Conservation (phyloP, 1,140 invertebrate genomes). For the Cydia amplana region DNA sequence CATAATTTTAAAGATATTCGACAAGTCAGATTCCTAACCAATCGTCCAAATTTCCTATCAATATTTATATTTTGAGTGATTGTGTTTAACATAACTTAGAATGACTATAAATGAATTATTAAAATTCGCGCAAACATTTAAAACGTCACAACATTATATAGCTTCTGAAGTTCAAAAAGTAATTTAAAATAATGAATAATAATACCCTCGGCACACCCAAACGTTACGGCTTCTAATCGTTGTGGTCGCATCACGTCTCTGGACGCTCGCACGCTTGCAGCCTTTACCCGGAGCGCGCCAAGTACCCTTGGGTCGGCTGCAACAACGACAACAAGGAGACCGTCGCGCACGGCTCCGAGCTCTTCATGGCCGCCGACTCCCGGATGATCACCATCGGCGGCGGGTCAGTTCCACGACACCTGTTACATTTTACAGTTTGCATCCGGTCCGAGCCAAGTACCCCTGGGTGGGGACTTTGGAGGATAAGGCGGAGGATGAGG, state of each 20-base stretch:
- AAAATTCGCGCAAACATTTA: too few species aligned
- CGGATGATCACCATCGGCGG: conserved; percentile 96
- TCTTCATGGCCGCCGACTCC: conserved; percentile 98
- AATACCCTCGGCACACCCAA: not conserved
- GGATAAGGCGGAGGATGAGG: conserved; percentile 72
- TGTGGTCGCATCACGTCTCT: not conserved
- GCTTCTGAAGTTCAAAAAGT: too few species aligned
- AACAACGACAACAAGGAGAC: conserved; percentile 79
- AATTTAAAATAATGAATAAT: not conserved
- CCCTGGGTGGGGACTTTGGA: conserved; percentile 89
- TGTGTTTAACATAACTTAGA: too few species aligned
- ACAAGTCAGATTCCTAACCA: too few species aligned
- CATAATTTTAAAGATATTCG: too few species aligned
- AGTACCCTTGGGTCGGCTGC: conserved; percentile 95
- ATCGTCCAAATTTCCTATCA: too few species aligned
- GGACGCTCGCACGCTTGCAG: conserved; percentile 63
- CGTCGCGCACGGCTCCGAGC: conserved; percentile 89
- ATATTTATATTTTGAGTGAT: too few species aligned
- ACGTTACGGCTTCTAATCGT: not conserved
- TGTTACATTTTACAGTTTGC: conserved; percentile 77
- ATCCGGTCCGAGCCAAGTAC: conserved; percentile 91
- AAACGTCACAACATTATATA: too few species aligned
- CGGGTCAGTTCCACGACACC: conserved; percentile 82
- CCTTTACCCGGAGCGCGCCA: conserved; percentile 91
- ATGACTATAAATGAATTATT: too few species aligned